phyloP scores from a whole-genome alignment of 2,113 vertebrate genomes.

The Psilopsiagon aymara region DNA sequence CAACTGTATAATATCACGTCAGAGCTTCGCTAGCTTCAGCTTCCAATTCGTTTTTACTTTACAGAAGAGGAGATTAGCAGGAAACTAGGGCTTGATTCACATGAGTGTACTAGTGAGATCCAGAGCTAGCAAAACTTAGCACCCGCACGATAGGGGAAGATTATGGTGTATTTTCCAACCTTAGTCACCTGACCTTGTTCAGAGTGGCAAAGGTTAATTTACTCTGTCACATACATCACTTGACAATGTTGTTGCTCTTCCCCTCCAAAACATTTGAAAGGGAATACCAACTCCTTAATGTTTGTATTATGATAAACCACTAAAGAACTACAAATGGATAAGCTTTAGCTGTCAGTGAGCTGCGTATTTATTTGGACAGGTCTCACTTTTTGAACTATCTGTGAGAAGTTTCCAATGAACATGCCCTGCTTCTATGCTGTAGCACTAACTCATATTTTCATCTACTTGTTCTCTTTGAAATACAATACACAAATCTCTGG shows the following conservation, averaged over 20 bases:
- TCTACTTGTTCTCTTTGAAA: conserved; percentile 3
- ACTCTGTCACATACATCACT: background rate
- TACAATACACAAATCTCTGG: background rate
- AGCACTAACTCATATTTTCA: background rate
- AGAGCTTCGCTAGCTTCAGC: background rate
- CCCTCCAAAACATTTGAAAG: background rate
- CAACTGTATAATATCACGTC: background rate
- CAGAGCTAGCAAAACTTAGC: background rate
- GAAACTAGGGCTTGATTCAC: background rate
- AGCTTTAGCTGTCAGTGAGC: background rate
- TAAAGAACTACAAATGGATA: background rate
- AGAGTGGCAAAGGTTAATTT: background rate
- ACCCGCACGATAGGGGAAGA: background rate
- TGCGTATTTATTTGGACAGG: conserved; percentile 6
- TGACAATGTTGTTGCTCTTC: background rate
- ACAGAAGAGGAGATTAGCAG: background rate
- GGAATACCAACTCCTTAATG: background rate
- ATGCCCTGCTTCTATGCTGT: background rate
- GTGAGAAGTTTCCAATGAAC: background rate
- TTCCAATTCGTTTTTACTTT: background rate
- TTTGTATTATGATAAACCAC: conserved; percentile 21
- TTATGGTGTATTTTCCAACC: background rate
- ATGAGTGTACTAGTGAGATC: background rate
- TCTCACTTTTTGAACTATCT: background rate
- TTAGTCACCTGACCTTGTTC: background rate